These are phyloP conservation scores for Euphonia xanthogaster DNA, from an alignment of 2,797 vertebrate genomes.

Conservation along the genomic window DNA sequence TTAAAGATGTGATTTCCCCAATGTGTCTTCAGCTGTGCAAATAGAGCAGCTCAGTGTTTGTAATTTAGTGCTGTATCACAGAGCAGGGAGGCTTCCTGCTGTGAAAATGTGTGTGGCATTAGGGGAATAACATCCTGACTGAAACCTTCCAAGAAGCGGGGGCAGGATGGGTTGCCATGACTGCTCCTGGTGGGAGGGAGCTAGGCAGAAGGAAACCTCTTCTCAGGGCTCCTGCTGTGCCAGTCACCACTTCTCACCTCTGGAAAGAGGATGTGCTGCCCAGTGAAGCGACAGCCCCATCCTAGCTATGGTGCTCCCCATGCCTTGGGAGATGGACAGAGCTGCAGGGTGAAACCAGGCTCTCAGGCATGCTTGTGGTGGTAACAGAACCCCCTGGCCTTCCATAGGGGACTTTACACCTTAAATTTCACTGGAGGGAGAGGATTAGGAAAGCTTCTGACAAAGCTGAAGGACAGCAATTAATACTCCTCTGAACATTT, in stretches of 20 bases:
- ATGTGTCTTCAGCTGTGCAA: slow-evolving; percentile 24
- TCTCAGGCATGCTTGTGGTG: not conserved
- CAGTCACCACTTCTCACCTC: not conserved
- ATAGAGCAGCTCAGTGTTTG: not conserved
- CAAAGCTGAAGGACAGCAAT: not conserved
- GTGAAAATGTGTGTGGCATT: not conserved
- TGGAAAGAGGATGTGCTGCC: not conserved
- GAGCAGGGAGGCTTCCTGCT: not conserved
- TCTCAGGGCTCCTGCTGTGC: not conserved
- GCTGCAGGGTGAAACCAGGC: not conserved
- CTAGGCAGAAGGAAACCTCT: not conserved
- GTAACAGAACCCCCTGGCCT: not conserved
- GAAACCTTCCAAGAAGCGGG: not conserved
- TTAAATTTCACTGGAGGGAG: not conserved
- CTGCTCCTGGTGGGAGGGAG: not conserved
- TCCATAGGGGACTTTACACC: not conserved
- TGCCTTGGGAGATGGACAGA: not conserved
- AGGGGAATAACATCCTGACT: not conserved
- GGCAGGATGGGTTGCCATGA: not conserved
- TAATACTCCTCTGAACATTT: not conserved
- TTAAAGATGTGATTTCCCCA: slow-evolving; percentile 2
- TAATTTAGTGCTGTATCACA: not conserved
- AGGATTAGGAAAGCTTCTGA: not conserved
- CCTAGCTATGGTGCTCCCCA: not conserved
- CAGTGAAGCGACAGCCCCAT: not conserved